Evolutionary conservation across 2,797 vertebrate species (phyloP).

Genomic region (Molothrus ater): DNA sequence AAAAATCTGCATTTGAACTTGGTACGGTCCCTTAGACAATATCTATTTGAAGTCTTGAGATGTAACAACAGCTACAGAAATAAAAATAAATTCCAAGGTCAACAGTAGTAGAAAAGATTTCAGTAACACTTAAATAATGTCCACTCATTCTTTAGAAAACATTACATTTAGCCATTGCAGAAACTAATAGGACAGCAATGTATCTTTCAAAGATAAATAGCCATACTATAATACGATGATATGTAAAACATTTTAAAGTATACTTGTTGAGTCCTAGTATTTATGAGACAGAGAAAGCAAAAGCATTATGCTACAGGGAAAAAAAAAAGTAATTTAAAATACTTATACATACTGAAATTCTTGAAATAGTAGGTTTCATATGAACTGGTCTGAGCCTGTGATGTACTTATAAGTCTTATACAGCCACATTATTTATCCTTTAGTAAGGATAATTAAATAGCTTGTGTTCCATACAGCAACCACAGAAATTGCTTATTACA

Average conservation of each 20-base stretch:
- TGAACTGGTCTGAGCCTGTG: not conserved
- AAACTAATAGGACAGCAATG: not conserved
- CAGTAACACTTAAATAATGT: not conserved
- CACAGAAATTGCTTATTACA: not conserved
- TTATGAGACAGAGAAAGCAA: not conserved
- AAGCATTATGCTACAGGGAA: not conserved
- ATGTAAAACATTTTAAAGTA: not conserved
- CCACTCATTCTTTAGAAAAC: not conserved
- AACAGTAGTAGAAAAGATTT: not conserved
- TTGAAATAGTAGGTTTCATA: not conserved
- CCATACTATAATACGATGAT: not conserved
- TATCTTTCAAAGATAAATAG: not conserved
- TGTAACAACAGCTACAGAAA: not conserved
- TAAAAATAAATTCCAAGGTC: not conserved
- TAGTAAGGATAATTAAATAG: not conserved
- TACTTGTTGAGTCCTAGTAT: not conserved
- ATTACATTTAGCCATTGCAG: not conserved
- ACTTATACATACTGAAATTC: not conserved
- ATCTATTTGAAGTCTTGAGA: not conserved
- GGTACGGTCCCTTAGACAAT: not conserved
- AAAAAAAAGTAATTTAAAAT: not conserved
- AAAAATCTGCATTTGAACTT: not conserved
- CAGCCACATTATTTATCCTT: not conserved
- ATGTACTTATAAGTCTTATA: not conserved
- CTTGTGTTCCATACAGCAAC: not conserved